Percentiles rank a stretch among this genome's conserved stretches.
Conservation (phyloP, 2,113 vertebrate genomes). For the Trochalopteron elliotii region DNA sequence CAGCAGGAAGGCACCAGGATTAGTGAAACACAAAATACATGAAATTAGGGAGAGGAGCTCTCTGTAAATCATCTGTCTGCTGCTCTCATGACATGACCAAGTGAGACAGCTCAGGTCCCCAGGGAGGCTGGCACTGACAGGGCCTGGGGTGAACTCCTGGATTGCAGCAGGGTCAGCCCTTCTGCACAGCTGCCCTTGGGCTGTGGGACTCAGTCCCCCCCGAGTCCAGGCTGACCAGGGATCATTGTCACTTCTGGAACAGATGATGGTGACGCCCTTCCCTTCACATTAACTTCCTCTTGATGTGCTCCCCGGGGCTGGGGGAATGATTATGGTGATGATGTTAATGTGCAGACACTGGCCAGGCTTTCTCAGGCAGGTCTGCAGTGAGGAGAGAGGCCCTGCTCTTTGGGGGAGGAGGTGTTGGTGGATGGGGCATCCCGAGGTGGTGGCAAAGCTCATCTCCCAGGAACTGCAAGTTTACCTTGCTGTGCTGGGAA, state of each 20-base stretch:
- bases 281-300: not conserved
- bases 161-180: not conserved
- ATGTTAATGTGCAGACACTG: not conserved
- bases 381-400: not conserved
- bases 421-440: not conserved
- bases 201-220: not conserved
- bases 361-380: not conserved
- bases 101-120: not conserved
- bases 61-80: not conserved
- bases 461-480: not conserved
- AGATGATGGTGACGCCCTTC: conserved; percentile 2
- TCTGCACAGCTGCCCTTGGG: not conserved
- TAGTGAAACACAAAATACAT: not conserved
- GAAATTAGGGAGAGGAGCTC: not conserved
- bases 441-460: accelerated
- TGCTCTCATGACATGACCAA: not conserved
- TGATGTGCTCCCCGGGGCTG: not conserved
- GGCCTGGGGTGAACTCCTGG: not conserved
- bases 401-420: not conserved
- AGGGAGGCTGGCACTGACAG: not conserved
- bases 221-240: not conserved
- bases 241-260: conserved; percentile 25
- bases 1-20: not conserved
- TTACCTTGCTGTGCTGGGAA: not conserved
- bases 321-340: not conserved